These are phyloP conservation scores for Eupithecia insigniata DNA, from an alignment of 2,888 invertebrate species.

Conservation along the genomic window DNA sequence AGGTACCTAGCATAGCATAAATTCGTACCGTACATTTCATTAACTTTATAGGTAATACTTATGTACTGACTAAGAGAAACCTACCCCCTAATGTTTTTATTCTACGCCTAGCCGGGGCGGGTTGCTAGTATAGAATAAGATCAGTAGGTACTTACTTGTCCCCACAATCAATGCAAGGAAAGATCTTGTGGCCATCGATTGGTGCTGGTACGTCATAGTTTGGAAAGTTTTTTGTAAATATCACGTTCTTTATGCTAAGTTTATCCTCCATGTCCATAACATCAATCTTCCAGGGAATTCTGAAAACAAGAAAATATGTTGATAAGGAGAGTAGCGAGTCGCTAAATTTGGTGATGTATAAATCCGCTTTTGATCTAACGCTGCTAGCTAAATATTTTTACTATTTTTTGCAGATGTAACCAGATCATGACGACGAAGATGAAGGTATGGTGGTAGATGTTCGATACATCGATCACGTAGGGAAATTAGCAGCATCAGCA, in stretches of 20 bases:
- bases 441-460: too few species aligned
- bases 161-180: conserved; percentile 81
- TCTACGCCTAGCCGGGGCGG: too few species aligned
- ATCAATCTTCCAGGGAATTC: conserved; percentile 38
- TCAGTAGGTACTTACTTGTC: conserved; percentile 74
- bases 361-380: not conserved
- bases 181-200: conserved; percentile 70
- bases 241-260: conserved; percentile 69
- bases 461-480: too few species aligned
- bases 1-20: too few species aligned
- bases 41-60: too few species aligned
- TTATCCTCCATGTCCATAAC: conserved; percentile 59
- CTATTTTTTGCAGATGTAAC: too few species aligned
- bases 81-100: too few species aligned
- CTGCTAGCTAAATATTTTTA: too few species aligned
- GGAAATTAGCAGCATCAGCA: too few species aligned
- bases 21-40: too few species aligned
- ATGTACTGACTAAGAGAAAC: too few species aligned
- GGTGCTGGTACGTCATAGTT: conserved; percentile 64
- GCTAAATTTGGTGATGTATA: not conserved
- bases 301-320: conserved; percentile 20
- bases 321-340: not conserved
- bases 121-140: not conserved
- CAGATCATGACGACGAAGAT: too few species aligned
- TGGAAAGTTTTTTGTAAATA: conserved; percentile 72